Base-by-base conservation (phyloP, 1,140 invertebrate species). In the Metaphire vulgaris region DNA sequence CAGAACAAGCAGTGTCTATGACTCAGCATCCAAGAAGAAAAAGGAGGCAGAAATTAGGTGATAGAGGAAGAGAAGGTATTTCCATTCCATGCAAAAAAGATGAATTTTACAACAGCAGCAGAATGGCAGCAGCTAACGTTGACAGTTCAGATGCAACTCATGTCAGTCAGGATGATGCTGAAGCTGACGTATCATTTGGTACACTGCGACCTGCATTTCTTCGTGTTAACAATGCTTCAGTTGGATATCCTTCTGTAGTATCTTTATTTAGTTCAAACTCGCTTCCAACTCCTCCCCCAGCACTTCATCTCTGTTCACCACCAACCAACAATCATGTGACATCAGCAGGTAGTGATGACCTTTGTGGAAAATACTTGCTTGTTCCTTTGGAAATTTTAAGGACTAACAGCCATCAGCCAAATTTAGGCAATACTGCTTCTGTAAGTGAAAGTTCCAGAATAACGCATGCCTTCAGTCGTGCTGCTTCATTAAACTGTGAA, bases 401-500 rank as follows among this genome's bases (percentile, higher is more conserved):
- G 33, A 28, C 72, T 28, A 28, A 21, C n/a, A 64, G 28, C 32
- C 14, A n/a, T n/a, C n/a, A 31, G 30, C n/a, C 67, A 31, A 26
- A 2, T 31, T 26, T 14, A 26, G 67, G 67, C 67, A 31, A 6
- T 2, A 26, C n/a, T 69, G 67, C 30, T 69, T 31, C 32, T 15
- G 72, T 31, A 0, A 34, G 2, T 34, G 41, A 73, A 34, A 56
- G n/a, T 16, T 2, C 72, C 21, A n/a, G n/a, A 29, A 33, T n/a
- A 28, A 28, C 56, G 1, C 41, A 31, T 28, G 32, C 72, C 30
- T 29, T 73, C 30, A 73, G 34, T 30, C 32, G 34, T 26, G 72
- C 72, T 0, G 72, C 72, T n/a, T 73, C 72, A 0, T 41, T 73
- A n/a, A 73, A 73, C 28, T 73, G 72, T 34, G 72, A 73, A 30